A percentile compares a stretch with the other conserved stretches of the same genome.
phyloP scores from a whole-genome alignment of 2,797 vertebrate species.

The Phrynocephalus forsythii region DNA sequence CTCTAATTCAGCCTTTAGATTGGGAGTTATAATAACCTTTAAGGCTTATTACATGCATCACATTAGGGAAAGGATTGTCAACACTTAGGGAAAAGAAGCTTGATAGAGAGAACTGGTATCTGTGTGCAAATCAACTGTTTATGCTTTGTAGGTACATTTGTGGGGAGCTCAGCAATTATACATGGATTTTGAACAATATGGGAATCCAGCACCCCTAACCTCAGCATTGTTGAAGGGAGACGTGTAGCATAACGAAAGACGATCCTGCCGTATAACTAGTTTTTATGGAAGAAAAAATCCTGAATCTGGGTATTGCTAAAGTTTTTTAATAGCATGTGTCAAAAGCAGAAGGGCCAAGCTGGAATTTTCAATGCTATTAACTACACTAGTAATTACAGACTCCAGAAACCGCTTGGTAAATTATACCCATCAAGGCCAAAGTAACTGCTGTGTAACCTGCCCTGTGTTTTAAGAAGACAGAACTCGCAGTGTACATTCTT shows the following conservation, averaged over 20 bases:
- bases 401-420: background rate
- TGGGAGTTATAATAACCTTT: too few relatives aligned
- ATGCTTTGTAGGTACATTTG: too few relatives aligned
- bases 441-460: slow-evolving; percentile 38
- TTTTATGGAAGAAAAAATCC: slow-evolving; percentile 21
- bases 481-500: slow-evolving; percentile 7
- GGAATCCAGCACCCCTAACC: too few relatives aligned
- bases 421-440: slow-evolving; percentile 46
- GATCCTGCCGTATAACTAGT: background rate
- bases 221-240: too few relatives aligned
- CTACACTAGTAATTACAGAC: slow-evolving; percentile 45
- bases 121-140: too few relatives aligned
- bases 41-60: too few relatives aligned
- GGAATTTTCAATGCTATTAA: slow-evolving; percentile 51
- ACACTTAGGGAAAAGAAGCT: background rate
- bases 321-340: slow-evolving; percentile 18
- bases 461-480: slow-evolving; percentile 46
- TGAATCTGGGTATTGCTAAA: slow-evolving; percentile 23
- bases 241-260: background rate
- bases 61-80: too few relatives aligned
- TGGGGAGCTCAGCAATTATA: too few relatives aligned
- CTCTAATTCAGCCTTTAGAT: too few relatives aligned
- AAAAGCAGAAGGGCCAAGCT: slow-evolving; percentile 2
- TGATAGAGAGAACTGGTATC: too few relatives aligned
- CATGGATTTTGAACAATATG: too few relatives aligned